These are phyloP conservation scores for Nycticorax nycticorax DNA, from an alignment of 2,113 vertebrate genomes.

Conservation along the genomic window DNA sequence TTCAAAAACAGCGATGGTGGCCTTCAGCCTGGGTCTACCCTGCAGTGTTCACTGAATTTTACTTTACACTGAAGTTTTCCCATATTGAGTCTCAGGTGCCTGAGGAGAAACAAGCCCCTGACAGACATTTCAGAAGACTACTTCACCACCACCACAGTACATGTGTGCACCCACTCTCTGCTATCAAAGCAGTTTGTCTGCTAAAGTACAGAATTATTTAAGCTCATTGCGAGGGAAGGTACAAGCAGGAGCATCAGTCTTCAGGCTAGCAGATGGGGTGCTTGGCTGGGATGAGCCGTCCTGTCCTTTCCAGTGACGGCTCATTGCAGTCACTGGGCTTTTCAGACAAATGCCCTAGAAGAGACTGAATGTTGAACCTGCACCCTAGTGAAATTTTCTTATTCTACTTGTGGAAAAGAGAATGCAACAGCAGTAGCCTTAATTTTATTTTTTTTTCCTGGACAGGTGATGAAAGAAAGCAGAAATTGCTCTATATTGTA, in stretches of 20 bases:
- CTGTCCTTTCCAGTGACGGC: background rate
- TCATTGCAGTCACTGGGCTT: background rate
- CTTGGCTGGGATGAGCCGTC: background rate
- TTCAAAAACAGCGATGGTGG: background rate
- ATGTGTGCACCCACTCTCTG: background rate
- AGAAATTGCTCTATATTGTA: background rate
- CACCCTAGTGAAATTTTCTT: background rate
- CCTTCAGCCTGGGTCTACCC: background rate
- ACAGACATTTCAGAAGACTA: background rate
- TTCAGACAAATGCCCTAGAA: background rate
- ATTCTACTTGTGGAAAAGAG: background rate
- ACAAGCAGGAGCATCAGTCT: background rate
- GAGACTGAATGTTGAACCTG: background rate
- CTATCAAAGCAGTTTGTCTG: background rate
- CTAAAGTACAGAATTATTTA: background rate
- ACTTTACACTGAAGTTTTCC: background rate
- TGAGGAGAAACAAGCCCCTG: background rate
- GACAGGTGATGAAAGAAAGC: background rate
- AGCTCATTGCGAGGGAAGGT: background rate
- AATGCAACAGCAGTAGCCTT: background rate
- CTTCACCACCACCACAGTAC: background rate
- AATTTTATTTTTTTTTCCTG: background rate
- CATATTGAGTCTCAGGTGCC: accelerated
- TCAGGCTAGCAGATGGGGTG: background rate
- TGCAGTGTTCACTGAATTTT: background rate